A percentile compares a stretch with the other conserved stretches of the same genome.
phyloP scores from a whole-genome alignment of 23 tunicate species.

The Phallusia fumigata region DNA sequence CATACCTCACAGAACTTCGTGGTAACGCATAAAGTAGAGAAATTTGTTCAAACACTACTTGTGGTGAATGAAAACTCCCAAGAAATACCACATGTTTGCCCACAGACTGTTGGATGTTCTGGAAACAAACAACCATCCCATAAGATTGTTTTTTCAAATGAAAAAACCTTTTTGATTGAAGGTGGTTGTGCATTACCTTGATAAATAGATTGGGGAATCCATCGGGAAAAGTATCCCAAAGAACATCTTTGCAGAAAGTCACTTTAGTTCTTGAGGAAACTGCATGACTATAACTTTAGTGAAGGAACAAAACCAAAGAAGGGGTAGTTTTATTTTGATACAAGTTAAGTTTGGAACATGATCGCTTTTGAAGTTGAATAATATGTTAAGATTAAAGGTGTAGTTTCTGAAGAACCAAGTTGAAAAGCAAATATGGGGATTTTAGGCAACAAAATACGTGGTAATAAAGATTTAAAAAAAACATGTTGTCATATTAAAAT shows the following conservation, averaged over 20 bases:
- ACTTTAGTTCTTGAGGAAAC: too few relatives aligned
- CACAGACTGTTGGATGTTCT: slow-evolving; percentile 50
- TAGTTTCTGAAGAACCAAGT: too few relatives aligned
- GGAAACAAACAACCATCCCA: not conserved
- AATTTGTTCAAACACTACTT: slow-evolving; percentile 68
- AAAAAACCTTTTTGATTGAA: not conserved
- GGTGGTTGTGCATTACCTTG: slow-evolving; percentile 15
- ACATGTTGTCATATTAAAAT: too few relatives aligned
- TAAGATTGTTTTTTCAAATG: not conserved
- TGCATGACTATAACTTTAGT: too few relatives aligned
- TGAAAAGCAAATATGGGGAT: too few relatives aligned
- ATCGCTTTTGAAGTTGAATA: too few relatives aligned
- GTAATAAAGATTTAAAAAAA: too few relatives aligned
- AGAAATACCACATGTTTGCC: slow-evolving; percentile 77
- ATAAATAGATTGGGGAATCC: slow-evolving; percentile 88
- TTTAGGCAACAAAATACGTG: too few relatives aligned
- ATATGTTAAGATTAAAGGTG: too few relatives aligned
- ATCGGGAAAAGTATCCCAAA: slow-evolving; percentile 77
- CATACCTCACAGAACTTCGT: slow-evolving; percentile 45
- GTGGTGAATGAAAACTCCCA: slow-evolving; percentile 82
- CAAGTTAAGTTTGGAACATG: too few relatives aligned
- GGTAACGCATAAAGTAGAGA: slow-evolving; percentile 67
- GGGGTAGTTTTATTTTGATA: too few relatives aligned
- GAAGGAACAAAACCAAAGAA: too few relatives aligned
- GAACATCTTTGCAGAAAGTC: slow-evolving; percentile 20